Percentiles rank a stretch among this genome's conserved stretches.
Evolutionary conservation across 2,888 invertebrate species (phyloP).

Genomic region (Liodrosophila aerea): DNA sequence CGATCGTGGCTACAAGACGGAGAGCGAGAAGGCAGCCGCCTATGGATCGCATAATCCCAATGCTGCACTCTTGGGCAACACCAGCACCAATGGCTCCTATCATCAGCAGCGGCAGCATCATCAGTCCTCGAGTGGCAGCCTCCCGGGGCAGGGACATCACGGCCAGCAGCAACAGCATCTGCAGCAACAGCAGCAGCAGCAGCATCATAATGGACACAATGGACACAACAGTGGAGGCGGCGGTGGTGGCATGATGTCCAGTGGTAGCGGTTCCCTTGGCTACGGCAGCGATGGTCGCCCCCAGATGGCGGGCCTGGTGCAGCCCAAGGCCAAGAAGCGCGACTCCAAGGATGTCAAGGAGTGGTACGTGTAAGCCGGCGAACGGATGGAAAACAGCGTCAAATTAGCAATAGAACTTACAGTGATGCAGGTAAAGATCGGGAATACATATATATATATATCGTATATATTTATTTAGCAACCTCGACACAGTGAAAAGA

Average conservation of each 20-base stretch:
- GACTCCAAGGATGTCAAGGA: slow-evolving; percentile 96
- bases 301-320: slow-evolving; percentile 82
- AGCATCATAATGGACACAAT: slow-evolving; percentile 20
- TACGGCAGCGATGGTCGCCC: slow-evolving; percentile 82
- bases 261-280: slow-evolving; percentile 69
- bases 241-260: slow-evolving; percentile 75
- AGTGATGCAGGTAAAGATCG: slow-evolving; percentile 21
- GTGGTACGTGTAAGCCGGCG: slow-evolving; percentile 92
- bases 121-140: slow-evolving; percentile 47
- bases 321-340: slow-evolving; percentile 86
- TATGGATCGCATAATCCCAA: slow-evolving; percentile 88
- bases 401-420: slow-evolving; percentile 76
- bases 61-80: slow-evolving; percentile 88
- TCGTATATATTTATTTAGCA: slow-evolving; percentile 41
- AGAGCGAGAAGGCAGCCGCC: slow-evolving; percentile 88
- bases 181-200: slow-evolving; percentile 67
- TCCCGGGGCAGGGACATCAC: slow-evolving; percentile 45
- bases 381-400: slow-evolving; percentile 42
- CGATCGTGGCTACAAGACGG: slow-evolving; percentile 96
- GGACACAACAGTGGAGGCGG: slow-evolving; percentile 54
- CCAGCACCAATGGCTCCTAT: slow-evolving; percentile 83
- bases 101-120: slow-evolving; percentile 82
- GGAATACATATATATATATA: slow-evolving; percentile 21
- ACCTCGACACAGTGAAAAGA: slow-evolving; percentile 44
- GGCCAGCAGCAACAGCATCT: slow-evolving; percentile 76